phyloP scores from a whole-genome alignment of 2,113 vertebrate genomes.

The Podarcis cretensis region DNA sequence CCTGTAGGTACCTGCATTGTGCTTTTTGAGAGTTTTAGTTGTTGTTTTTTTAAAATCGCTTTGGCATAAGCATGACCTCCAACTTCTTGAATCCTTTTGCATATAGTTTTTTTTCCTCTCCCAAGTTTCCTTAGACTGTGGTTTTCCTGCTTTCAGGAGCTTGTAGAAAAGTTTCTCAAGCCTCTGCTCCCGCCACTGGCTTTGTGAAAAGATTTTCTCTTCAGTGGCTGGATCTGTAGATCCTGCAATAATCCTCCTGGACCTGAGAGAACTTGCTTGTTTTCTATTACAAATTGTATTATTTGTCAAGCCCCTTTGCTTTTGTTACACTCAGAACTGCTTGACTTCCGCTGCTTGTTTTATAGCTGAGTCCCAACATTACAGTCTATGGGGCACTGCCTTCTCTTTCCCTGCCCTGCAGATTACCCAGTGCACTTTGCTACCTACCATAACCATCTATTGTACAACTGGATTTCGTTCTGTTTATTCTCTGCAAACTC shows the following conservation, averaged over 20 bases:
- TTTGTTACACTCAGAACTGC: slow-evolving; percentile 7
- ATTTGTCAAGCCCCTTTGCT: slow-evolving; percentile 38
- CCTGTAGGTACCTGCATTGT: not conserved
- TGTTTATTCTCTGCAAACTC: slow-evolving; percentile 62
- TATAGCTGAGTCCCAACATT: not conserved
- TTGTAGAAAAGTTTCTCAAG: slow-evolving; percentile 30
- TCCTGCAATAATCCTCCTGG: slow-evolving; percentile 16
- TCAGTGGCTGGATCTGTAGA: slow-evolving; percentile 31
- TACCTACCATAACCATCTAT: slow-evolving; percentile 34
- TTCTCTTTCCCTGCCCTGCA: slow-evolving; percentile 25
- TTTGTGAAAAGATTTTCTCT: slow-evolving; percentile 34
- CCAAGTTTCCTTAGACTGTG: slow-evolving; percentile 30
- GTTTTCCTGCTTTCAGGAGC: slow-evolving; percentile 32
- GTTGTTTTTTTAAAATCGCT: not conserved
- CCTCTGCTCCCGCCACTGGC: not conserved
- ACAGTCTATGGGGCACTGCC: not conserved
- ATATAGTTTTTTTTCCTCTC: slow-evolving; percentile 21
- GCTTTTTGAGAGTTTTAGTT: not conserved
- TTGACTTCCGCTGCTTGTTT: slow-evolving; percentile 47
- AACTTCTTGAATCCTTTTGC: slow-evolving; percentile 10
- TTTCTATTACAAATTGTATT: slow-evolving; percentile 32
- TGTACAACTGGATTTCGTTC: slow-evolving; percentile 59
- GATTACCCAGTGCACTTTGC: not conserved
- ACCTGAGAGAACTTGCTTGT: slow-evolving; percentile 47
- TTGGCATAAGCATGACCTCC: slow-evolving; percentile 18